A percentile compares a stretch with the other conserved stretches of the same genome.
These are phyloP conservation scores for Osmoderma eremita DNA, from an alignment of 2,888 invertebrate genomes.

Conservation along the genomic window DNA sequence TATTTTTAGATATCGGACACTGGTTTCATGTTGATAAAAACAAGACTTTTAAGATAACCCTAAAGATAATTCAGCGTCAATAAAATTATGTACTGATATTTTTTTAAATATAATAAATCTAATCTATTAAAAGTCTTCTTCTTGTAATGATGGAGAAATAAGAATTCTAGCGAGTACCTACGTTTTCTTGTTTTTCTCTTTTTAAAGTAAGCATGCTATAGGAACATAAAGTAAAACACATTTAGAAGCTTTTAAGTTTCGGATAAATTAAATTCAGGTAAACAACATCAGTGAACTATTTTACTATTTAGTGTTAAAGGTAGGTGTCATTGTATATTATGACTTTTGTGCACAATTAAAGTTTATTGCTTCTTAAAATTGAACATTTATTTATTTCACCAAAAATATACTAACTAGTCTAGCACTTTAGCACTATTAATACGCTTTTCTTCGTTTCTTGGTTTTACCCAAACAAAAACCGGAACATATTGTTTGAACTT, in stretches of 20 bases:
- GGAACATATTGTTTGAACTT: conserved; percentile 13
- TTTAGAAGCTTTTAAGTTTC: conserved; percentile 37
- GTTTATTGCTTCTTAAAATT: no score
- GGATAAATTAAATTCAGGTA: conserved; percentile 7
- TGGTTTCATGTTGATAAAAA: conserved; percentile 21
- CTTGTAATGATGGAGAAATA: conserved; percentile 15
- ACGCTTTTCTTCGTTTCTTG: no score
- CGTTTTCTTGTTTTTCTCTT: conserved; percentile 63
- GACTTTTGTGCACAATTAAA: no score
- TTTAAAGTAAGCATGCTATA: conserved; percentile 64
- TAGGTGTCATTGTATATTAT: no score
- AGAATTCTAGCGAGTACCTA: conserved; percentile 56
- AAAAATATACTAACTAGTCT: no score
- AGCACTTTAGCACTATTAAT: no score
- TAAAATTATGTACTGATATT: background rate
- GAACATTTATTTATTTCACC: no score
- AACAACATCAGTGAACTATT: conserved; percentile 36
- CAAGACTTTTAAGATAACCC: conserved; percentile 27
- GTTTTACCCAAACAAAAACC: conserved; percentile 21
- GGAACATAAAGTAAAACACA: conserved; percentile 43
- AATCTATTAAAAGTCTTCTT: conserved; percentile 30
- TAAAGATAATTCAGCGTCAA: background rate
- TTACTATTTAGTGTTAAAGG: conserved; percentile 3
- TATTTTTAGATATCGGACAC: background rate
- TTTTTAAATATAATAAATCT: background rate